These are phyloP conservation scores for Conus betulinus DNA, from an alignment of 1,140 invertebrate genomes.

Conservation along the genomic window DNA sequence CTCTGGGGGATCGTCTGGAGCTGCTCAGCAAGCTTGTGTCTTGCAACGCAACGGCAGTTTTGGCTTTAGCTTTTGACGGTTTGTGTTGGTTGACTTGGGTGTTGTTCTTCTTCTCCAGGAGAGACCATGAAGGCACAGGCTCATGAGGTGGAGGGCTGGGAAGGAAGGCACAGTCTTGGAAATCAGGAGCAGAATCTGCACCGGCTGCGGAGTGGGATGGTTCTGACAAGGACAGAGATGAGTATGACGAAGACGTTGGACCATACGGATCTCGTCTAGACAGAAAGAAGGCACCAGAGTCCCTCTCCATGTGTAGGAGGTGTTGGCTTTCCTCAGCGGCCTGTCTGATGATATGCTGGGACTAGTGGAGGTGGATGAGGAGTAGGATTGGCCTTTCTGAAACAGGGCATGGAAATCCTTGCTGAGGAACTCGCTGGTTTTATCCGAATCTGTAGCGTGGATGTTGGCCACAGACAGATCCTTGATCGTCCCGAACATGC, in stretches of 20 bases:
- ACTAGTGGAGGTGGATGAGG: not conserved
- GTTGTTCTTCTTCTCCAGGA: not conserved
- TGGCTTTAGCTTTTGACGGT: not conserved
- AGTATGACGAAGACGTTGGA: not conserved
- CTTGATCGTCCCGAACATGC: conserved; percentile 70
- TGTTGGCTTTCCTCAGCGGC: not conserved
- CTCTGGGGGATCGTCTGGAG: not conserved
- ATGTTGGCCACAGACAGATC: conserved; percentile 70
- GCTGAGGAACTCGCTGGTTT: conserved; percentile 63
- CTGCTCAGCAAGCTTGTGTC: not conserved
- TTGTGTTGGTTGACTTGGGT: not conserved
- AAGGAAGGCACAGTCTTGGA: conserved; percentile 26
- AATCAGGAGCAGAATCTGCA: not conserved
- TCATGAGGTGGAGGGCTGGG: not conserved
- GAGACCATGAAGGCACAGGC: conserved; percentile 4
- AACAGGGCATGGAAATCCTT: conserved; percentile 53
- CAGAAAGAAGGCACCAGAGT: not conserved
- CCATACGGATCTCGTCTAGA: not conserved
- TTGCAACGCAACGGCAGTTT: conserved; percentile 7
- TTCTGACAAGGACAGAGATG: not conserved
- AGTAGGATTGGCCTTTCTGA: not conserved
- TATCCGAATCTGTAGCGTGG: conserved; percentile 62
- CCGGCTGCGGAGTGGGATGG: not conserved
- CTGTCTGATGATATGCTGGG: not conserved
- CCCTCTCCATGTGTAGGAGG: not conserved